Evolutionary conservation across 2,888 invertebrate species (phyloP).

Genomic region (Cosmorhoe ocellata): DNA sequence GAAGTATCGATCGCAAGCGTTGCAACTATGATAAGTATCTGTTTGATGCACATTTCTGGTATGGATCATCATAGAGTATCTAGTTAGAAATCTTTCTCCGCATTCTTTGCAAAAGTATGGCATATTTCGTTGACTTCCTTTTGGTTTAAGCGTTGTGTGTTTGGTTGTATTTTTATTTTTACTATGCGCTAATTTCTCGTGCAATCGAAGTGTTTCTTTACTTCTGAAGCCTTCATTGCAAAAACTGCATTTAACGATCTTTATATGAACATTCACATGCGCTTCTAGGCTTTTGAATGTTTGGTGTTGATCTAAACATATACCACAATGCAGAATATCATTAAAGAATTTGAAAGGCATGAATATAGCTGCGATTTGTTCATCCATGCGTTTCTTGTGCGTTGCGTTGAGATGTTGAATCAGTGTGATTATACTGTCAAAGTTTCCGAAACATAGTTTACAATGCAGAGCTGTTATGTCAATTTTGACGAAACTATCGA

Average conservation of each 20-base stretch:
- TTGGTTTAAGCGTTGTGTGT: neutral
- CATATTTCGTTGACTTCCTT: neutral
- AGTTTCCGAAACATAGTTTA: slow-evolving; percentile 11
- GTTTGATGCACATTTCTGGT: slow-evolving; percentile 44
- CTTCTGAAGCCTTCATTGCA: slow-evolving; percentile 42
- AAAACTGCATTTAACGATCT: slow-evolving; percentile 42
- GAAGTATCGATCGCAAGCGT: slow-evolving; percentile 54
- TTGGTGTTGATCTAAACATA: slow-evolving; percentile 34
- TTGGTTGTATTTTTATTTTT: neutral
- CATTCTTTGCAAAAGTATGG: slow-evolving; percentile 37
- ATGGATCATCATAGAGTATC: slow-evolving; percentile 43
- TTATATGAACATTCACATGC: slow-evolving; percentile 49
- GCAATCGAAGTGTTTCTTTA: neutral
- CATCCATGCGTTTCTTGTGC: slow-evolving; percentile 23
- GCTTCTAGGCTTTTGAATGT: slow-evolving; percentile 43
- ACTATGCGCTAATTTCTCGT: neutral
- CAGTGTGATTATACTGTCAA: slow-evolving; percentile 11
- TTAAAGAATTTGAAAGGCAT: slow-evolving; percentile 46
- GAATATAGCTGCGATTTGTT: slow-evolving; percentile 38
- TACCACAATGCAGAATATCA: slow-evolving; percentile 38
- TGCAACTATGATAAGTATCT: slow-evolving; percentile 39
- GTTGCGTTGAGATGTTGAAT: slow-evolving; percentile 17
- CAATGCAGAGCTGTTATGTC: slow-evolving; percentile 27
- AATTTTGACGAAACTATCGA: slow-evolving; percentile 22
- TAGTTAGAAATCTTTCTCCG: slow-evolving; percentile 45